Evolutionary conservation across 2,113 vertebrate species (phyloP).

Genomic region (Mungos mungo): DNA sequence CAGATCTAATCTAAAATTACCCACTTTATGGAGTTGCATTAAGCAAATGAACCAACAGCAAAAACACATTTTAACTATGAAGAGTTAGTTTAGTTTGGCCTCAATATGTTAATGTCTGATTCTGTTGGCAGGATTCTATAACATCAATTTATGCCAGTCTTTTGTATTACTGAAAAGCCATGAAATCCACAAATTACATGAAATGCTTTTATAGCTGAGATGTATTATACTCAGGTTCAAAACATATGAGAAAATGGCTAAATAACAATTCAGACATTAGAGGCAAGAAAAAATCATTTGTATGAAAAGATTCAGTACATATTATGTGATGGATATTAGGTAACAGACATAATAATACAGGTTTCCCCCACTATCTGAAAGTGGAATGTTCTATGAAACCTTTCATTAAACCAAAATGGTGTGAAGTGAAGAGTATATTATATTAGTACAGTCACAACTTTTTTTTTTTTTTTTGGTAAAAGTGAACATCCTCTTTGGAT

Average conservation of each 20-base stretch:
- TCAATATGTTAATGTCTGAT: background rate
- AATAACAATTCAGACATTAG: background rate
- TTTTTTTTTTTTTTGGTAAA: background rate
- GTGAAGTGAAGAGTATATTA: background rate
- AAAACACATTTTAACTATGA: background rate
- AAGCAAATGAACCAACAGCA: background rate
- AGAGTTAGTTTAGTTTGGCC: background rate
- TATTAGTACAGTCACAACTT: background rate
- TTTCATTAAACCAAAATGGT: background rate
- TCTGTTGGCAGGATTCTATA: background rate
- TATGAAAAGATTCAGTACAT: background rate
- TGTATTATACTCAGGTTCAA: slow-evolving; percentile 2
- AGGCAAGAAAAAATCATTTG: background rate
- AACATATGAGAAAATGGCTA: background rate
- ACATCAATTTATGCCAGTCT: background rate
- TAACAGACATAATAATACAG: background rate
- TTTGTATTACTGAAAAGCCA: background rate
- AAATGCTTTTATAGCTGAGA: background rate
- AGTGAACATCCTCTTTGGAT: background rate
- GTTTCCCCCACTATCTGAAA: background rate
- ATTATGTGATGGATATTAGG: background rate
- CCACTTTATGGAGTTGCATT: background rate
- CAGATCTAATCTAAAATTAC: background rate
- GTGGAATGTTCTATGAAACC: background rate
- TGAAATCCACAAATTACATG: background rate